Evolutionary conservation across 2,888 invertebrate genomes (phyloP).

Genomic region (Urechis unicinctus): DNA sequence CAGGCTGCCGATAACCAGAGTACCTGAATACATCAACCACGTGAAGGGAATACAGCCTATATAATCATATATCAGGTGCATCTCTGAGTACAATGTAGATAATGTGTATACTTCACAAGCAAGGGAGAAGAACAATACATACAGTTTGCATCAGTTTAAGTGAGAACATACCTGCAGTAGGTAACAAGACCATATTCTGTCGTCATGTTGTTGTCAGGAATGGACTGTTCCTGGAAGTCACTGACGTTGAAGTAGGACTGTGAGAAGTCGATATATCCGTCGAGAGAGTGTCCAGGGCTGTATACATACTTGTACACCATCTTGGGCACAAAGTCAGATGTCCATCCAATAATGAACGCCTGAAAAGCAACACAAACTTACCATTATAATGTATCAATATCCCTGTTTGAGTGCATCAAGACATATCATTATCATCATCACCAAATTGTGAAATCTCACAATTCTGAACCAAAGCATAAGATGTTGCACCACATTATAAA

Average conservation of each 20-base stretch:
- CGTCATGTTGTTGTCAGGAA: constrained; percentile 21
- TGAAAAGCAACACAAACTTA: constrained; percentile 48
- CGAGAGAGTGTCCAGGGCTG: constrained; percentile 20
- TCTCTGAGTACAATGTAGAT: no score
- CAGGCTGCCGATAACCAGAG: constrained; percentile 72
- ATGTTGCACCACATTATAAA: no score
- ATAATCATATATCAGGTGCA: no score
- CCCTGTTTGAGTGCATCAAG: no score
- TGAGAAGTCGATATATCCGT: constrained; percentile 36
- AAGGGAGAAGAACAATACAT: no score
- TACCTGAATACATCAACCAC: constrained; percentile 60
- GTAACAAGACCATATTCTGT: constrained; percentile 27
- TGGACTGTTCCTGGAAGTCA: constrained; percentile 25
- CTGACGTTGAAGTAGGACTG: constrained; percentile 36
- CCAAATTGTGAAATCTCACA: no score
- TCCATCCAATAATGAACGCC: constrained; percentile 97
- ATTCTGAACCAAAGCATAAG: no score
- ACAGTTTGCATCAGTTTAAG: background rate
- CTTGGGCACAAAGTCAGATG: constrained; percentile 93
- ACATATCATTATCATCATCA: no score
- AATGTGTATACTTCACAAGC: no score
- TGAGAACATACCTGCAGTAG: constrained; percentile 30
- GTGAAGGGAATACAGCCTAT: no score
- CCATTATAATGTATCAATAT: no score
- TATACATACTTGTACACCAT: constrained; percentile 66